Percentiles rank a stretch among this genome's conserved stretches.
Conservation (phyloP, 1,140 invertebrate species). For the Rhagoletis zephyria region DNA sequence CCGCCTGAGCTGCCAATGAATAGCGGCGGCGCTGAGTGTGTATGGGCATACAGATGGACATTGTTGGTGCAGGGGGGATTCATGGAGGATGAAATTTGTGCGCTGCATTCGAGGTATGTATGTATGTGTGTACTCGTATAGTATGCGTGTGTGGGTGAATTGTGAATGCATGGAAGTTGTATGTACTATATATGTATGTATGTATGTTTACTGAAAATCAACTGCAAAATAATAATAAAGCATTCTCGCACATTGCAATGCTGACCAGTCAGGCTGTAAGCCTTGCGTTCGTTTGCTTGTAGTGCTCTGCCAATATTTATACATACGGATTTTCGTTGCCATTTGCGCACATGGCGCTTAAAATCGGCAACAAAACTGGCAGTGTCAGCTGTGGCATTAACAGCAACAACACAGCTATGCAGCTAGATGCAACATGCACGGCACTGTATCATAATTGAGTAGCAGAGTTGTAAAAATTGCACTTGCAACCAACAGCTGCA, state of each 20-base stretch:
- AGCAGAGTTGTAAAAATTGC: background rate
- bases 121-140: background rate
- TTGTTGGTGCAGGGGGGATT: background rate
- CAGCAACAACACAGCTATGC: background rate
- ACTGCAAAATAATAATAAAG: conserved; percentile 26
- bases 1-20: background rate
- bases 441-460: background rate
- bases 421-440: background rate
- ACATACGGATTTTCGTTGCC: conserved; percentile 16
- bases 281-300: background rate
- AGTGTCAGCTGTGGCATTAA: background rate
- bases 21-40: background rate
- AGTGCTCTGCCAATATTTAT: conserved; percentile 5
- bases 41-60: too few species aligned
- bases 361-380: background rate
- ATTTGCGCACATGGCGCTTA: conserved; percentile 12
- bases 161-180: too few species aligned
- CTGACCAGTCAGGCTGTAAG: background rate
- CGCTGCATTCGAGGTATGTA: background rate
- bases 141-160: too few species aligned
- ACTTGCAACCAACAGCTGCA: background rate
- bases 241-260: background rate
- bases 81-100: background rate
- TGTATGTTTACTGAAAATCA: background rate
- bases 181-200: background rate